These are phyloP conservation scores for Vulpes ferrilata DNA, from an alignment of 2,113 vertebrate genomes.

Conservation along the genomic window DNA sequence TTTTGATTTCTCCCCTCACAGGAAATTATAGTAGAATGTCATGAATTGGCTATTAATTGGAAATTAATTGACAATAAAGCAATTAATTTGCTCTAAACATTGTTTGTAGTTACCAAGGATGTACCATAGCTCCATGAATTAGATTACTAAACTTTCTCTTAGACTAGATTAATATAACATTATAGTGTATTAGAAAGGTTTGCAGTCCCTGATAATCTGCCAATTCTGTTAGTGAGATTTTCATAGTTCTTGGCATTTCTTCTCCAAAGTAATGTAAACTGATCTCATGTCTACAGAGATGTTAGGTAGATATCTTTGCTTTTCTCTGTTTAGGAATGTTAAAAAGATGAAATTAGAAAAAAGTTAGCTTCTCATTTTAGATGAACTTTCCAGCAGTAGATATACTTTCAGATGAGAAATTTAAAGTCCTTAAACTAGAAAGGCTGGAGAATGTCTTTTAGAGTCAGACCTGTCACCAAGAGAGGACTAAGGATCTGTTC, in stretches of 20 bases:
- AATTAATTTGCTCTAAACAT: neutral
- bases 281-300: neutral
- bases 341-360: neutral
- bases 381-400: neutral
- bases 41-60: neutral
- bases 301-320: neutral
- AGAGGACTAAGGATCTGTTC: neutral
- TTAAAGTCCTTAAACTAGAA: neutral
- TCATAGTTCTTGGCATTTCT: neutral
- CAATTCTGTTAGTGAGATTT: neutral
- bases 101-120: neutral
- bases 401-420: slow-evolving; percentile 9
- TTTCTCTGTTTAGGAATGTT: neutral
- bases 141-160: neutral
- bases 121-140: neutral
- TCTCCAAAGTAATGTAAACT: neutral
- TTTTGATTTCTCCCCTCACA: neutral
- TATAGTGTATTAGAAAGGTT: neutral
- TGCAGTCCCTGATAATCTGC: neutral
- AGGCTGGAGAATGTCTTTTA: neutral
- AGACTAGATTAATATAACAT: neutral
- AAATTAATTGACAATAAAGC: neutral
- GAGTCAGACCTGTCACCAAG: neutral
- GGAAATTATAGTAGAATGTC: neutral
- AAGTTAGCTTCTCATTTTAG: neutral